Evolutionary conservation across 2,797 vertebrate genomes (phyloP), one percentile per base, ranked within the genome.

Genomic region (Avahi laniger): DNA sequence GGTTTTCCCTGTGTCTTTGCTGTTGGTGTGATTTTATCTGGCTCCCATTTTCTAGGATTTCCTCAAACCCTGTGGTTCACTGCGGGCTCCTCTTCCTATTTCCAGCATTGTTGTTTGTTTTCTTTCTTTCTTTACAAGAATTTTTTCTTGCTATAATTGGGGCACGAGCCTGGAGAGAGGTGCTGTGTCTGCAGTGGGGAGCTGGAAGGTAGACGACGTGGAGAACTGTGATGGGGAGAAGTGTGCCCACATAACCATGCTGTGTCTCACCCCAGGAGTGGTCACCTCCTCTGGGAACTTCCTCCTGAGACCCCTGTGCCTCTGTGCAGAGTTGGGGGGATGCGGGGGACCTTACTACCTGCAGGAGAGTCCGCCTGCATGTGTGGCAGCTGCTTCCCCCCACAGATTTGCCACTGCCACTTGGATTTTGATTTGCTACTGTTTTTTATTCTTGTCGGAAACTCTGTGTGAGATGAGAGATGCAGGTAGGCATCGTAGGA

Each of bases 401-500:
- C 8, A 38, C 5, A 8, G 57, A 24, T 26, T 46, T 75, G 48
- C 80, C 50, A 43, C 67, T 78, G 33, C 63, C 12, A 0, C 50
- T 43, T 11, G 48, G 0, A 2, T 35, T 92, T 61, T 52, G 67
- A 75, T 48, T 80, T 67, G 18, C 65, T 35, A 4, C 46, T 38
- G 0, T 28, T 54, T 26, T 28, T 28, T 54, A 20, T 22, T 88
- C 33, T 65, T 46, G 20, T 43, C n/a, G 65, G 76, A 26, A 93
- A 20, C 2, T 33, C 28, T 0, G 0, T 24, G 10, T 26, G 82
- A 63, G 83, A 6, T 18, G n/a, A 38, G 48, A 12, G 2, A 22
- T 11, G 18, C 12, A 2, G 2, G 5, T 5, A 1, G 50, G 54
- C 26, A 4, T 46, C 0, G 3, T 2, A 13, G 52, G 33, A 22